Evolutionary conservation across 1,140 invertebrate genomes (phyloP), one percentile per base, ranked within the genome.

Genomic region (Drosophila punjabiensis): DNA sequence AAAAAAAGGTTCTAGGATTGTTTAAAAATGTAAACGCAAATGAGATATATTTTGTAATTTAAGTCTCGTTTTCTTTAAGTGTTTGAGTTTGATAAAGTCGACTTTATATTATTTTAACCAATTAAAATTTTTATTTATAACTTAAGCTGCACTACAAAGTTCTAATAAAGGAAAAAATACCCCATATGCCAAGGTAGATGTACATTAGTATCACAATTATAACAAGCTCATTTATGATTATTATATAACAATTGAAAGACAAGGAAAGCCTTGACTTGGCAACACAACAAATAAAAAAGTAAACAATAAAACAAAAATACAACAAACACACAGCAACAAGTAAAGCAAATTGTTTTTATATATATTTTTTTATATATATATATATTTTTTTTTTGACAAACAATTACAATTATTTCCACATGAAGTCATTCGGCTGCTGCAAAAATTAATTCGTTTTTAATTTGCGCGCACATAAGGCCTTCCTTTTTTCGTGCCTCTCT

Each of bases 401-500:
- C 69, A 73, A 73, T 74, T 61, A 39, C 67, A 61, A 73, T 74
- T 74, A 74, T 74, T 73, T 74, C 30, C 55, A 73, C 70, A 74
- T 74, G 73, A 73, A 59, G 41, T 60, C 24, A 50, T 56, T 59
- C 47, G 52, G 41, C 13, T 41, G 52, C 41, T 73, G 68, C 67
- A 52, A 74, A 74, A 73, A 73, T 73, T 52, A 74, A 74, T 74
- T 61, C 37, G 55, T 52, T 74, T 74, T 73, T 73, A 74, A 74
- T 71, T 71, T 48, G 45, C 41, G 28, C 35, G 28, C 32, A 39
- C 55, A 59, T 61, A 30, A 28, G 55, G n/a, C 53, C 58, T 24
- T 55, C 32, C 35, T 4, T 39, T 28, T 14, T 30, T 48, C 5
- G 3, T 45, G 9, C 10, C 6, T 69, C 33, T 58, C 13, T 41